Base-by-base conservation (phyloP, 2,113 vertebrate species). In the Tychaedon coryphoeus region DNA sequence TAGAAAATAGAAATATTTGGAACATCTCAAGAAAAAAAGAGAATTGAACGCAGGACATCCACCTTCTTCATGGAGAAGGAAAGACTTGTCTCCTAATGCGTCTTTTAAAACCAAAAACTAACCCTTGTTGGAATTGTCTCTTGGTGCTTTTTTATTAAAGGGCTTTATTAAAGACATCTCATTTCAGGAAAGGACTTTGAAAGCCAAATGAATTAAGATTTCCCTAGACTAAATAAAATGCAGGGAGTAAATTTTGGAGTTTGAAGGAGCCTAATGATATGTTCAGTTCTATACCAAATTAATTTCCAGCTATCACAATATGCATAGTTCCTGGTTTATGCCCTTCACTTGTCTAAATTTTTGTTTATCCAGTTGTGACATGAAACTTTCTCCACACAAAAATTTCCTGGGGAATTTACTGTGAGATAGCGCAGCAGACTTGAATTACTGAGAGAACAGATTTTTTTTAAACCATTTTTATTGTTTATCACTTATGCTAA, bases 21-120 rank as follows among this genome's bases (percentile, higher is more conserved):
- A 65, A 4, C 22, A 60, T 17, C 14, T 50, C 9, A 36, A 56
- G 60, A 18, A 40, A 64, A 69, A 78, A 54, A 9, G 5, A 8
- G 13, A 72, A 19, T 12, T 54, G 34, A 36, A 64, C 18, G 58
- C 18, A 77, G 16, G 19, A 47, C 1, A 3, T 54, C 5, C 13
- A 45, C 9, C 22, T 20, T 58, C 25, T 73, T 9, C 22, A 50
- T 4, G 14, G 33, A 36, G 14, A 42, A 12, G 4, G 50, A 58
- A 81, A 73, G 3, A 4, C 19, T 81, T n/a, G 14, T 1, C 5
- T 56, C 19, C 7, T 12, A 70, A 6, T 1, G 2, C 8, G 36
- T 29, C 5, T 54, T n/a, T 29, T 51, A 62, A 76, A 62, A 18
- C 23, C 7, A 56, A 36, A 73, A 50, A 16, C 4, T 16, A 72